Evolutionary conservation across 1,140 invertebrate genomes (phyloP).

Genomic region (Drosophila truncata): DNA sequence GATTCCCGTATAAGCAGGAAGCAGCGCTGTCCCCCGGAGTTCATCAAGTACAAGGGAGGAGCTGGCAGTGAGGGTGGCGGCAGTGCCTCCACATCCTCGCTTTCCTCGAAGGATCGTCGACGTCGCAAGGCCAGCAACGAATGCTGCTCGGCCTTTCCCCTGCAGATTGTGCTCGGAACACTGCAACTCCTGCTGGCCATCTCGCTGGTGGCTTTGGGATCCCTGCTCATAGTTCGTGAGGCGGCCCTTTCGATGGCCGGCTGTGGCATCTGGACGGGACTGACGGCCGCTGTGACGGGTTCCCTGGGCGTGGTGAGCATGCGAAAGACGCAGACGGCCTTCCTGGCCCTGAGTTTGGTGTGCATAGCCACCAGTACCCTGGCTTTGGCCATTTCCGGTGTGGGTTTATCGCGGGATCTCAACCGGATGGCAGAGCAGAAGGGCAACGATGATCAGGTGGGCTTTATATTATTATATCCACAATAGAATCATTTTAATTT

Average conservation of each 20-base stretch:
- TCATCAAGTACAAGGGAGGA: constrained; percentile 76
- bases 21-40: constrained; percentile 78
- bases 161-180: constrained; percentile 77
- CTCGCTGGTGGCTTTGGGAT: constrained; percentile 74
- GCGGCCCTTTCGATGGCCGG: constrained; percentile 79
- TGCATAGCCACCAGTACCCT: constrained; percentile 83
- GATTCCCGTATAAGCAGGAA: constrained; percentile 84
- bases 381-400: constrained; percentile 82
- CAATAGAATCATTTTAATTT: background rate
- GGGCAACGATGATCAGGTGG: constrained; percentile 37
- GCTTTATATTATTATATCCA: background rate
- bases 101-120: constrained; percentile 56
- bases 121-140: constrained; percentile 63
- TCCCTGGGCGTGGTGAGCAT: constrained; percentile 82
- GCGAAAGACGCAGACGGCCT: constrained; percentile 80
- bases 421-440: constrained; percentile 79
- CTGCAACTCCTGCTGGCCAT: constrained; percentile 80
- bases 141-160: constrained; percentile 78
- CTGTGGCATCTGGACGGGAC: constrained; percentile 82
- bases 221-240: constrained; percentile 74
- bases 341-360: constrained; percentile 81
- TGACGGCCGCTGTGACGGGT: constrained; percentile 78
- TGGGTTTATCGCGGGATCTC: constrained; percentile 78
- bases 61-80: constrained; percentile 35
- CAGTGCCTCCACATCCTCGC: constrained; percentile 47